Percentiles rank a stretch among this genome's conserved stretches.
Evolutionary conservation across 1,140 invertebrate genomes (phyloP).

Genomic region (Eumaeus atala): DNA sequence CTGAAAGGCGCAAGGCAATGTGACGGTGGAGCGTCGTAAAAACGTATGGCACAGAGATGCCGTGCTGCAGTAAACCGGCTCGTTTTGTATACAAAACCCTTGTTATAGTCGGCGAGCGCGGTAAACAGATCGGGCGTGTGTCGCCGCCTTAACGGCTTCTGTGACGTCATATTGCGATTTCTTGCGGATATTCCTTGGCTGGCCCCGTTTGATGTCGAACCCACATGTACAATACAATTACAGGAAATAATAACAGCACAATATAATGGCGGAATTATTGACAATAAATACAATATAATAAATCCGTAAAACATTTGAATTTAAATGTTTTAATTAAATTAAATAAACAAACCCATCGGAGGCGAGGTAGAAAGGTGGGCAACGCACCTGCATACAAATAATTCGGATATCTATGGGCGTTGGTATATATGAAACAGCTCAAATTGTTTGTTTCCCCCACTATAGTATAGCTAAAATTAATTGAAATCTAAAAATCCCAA

Average conservation of each 20-base stretch:
- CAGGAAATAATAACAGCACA: background rate
- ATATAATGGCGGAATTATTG: background rate
- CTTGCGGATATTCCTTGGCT: conserved; percentile 40
- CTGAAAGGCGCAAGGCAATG: conserved; percentile 63
- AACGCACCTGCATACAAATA: too few relatives aligned
- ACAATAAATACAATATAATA: too few relatives aligned
- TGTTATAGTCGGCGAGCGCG: conserved; percentile 53
- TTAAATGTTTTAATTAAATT: too few relatives aligned
- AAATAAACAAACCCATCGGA: too few relatives aligned
- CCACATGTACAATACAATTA: background rate
- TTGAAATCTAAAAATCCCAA: too few relatives aligned
- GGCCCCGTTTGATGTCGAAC: conserved; percentile 15
- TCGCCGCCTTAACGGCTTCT: conserved; percentile 67
- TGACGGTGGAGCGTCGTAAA: conserved; percentile 67
- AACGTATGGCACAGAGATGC: conserved; percentile 68
- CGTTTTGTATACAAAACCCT: conserved; percentile 67
- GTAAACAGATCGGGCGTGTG: conserved; percentile 63
- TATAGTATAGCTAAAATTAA: too few relatives aligned
- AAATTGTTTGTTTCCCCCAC: too few relatives aligned
- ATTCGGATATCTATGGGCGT: too few relatives aligned
- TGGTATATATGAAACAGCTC: too few relatives aligned
- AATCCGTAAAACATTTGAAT: too few relatives aligned
- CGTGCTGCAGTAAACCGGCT: conserved; percentile 65
- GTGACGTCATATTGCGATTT: conserved; percentile 44
- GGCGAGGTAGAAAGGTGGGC: too few relatives aligned